A percentile compares a stretch with the other conserved stretches of the same genome.
phyloP scores from a whole-genome alignment of 1,140 invertebrate species.

The Zaprionus taronus region DNA sequence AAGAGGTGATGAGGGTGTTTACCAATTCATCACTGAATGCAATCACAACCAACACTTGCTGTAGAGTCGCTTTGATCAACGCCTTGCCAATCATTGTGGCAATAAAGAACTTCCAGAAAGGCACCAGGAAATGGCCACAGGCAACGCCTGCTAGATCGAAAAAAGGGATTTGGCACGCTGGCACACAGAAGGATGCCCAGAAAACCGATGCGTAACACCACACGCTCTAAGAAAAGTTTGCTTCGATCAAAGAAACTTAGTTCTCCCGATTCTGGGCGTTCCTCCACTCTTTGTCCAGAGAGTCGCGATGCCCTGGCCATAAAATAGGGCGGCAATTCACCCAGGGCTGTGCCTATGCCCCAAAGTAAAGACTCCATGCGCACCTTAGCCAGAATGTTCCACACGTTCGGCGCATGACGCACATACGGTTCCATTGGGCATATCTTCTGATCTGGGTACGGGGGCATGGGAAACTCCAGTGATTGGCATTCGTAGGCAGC shows the following conservation, averaged over 20 bases:
- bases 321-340: slow-evolving; percentile 98
- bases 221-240: slow-evolving; percentile 94
- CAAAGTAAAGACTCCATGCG: slow-evolving; percentile 96
- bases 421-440: slow-evolving; percentile 89
- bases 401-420: slow-evolving; percentile 87
- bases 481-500: slow-evolving; percentile 98
- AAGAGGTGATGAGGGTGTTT: slow-evolving; percentile 89
- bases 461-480: slow-evolving; percentile 96
- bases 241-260: slow-evolving; percentile 87
- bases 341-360: slow-evolving; percentile 98
- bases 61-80: slow-evolving; percentile 99
- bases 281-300: slow-evolving; percentile 88
- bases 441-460: slow-evolving; percentile 94
- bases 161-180: slow-evolving; percentile 99
- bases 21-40: slow-evolving; percentile 97
- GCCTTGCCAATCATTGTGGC: slow-evolving; percentile 99
- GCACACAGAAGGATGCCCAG: slow-evolving; percentile 98
- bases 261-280: slow-evolving; percentile 88
- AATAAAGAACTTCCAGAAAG: slow-evolving; percentile 99
- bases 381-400: slow-evolving; percentile 98
- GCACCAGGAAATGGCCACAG: slow-evolving; percentile 99
- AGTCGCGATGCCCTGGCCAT: slow-evolving; percentile 96
- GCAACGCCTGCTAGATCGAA: slow-evolving; percentile 99
- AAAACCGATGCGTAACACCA: slow-evolving; percentile 97
- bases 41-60: slow-evolving; percentile 98